Conservation (phyloP, 2,113 vertebrate genomes). For the Macaca mulatta region DNA sequence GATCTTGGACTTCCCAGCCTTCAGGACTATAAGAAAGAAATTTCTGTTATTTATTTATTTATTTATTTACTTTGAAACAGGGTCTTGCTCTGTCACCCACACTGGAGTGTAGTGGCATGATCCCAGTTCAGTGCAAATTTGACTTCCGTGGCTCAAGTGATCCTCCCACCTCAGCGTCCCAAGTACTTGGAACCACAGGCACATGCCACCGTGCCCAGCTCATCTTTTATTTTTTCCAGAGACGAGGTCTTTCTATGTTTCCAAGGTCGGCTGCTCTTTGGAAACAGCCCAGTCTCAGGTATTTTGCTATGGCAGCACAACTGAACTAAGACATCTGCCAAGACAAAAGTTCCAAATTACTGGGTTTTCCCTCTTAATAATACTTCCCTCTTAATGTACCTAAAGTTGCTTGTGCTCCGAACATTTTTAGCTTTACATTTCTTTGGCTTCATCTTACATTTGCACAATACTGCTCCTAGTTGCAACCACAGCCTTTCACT, state of each 20-base stretch:
- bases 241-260: no score
- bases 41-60: neutral
- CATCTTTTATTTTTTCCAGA: no score
- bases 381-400: neutral
- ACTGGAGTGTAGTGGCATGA: no score
- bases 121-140: no score
- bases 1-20: neutral
- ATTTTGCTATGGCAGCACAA: neutral
- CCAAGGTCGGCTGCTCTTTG: neutral
- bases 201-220: no score
- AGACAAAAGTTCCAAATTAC: neutral
- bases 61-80: no score
- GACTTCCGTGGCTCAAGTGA: no score
- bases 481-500: neutral
- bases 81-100: no score
- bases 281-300: neutral
- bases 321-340: neutral
- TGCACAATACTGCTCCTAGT: neutral
- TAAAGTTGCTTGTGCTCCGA: neutral
- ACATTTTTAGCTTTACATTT: fast-evolving
- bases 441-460: neutral
- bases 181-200: no score
- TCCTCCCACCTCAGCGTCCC: no score
- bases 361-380: neutral
- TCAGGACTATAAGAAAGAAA: neutral